A percentile compares a stretch with the other conserved stretches of the same genome.
These are phyloP conservation scores for Drepanosiphum platanoidis DNA, from an alignment of 2,888 invertebrate species.

Conservation along the genomic window DNA sequence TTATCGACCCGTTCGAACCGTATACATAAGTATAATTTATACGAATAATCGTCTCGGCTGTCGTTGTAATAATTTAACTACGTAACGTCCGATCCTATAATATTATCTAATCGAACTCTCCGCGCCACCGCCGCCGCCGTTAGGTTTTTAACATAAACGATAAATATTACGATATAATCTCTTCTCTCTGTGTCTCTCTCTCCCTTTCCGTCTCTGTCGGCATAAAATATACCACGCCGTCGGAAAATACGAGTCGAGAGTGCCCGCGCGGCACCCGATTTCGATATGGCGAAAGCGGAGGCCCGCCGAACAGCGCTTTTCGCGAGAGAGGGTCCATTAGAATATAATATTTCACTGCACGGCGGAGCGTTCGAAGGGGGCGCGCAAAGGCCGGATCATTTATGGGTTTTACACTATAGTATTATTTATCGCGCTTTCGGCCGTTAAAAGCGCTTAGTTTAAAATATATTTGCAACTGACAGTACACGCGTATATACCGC, in stretches of 20 bases:
- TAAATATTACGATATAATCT: neutral
- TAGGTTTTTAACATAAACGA: neutral
- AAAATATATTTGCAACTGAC: constrained; percentile 36
- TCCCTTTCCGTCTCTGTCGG: too few species aligned
- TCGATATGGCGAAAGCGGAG: neutral
- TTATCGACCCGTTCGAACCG: too few species aligned
- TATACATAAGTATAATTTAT: too few species aligned
- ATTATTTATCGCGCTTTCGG: constrained; percentile 45
- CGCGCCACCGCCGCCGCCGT: too few species aligned
- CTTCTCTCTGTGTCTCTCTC: too few species aligned
- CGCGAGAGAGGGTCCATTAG: constrained; percentile 16
- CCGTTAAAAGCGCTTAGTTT: constrained; percentile 36
- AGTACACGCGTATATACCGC: neutral
- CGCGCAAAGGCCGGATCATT: constrained; percentile 36
- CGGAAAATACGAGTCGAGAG: neutral
- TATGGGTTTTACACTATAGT: constrained; percentile 40
- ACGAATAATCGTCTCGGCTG: too few species aligned
- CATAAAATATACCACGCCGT: too few species aligned
- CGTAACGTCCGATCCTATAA: too few species aligned
- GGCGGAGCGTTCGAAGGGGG: constrained; percentile 26
- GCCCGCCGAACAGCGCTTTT: neutral
- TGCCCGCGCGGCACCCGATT: neutral
- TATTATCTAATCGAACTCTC: too few species aligned
- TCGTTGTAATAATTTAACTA: too few species aligned
- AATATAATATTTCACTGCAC: constrained; percentile 18